phyloP scores from a whole-genome alignment of 2,113 vertebrate genomes.

The Amblyopsis rosae region DNA sequence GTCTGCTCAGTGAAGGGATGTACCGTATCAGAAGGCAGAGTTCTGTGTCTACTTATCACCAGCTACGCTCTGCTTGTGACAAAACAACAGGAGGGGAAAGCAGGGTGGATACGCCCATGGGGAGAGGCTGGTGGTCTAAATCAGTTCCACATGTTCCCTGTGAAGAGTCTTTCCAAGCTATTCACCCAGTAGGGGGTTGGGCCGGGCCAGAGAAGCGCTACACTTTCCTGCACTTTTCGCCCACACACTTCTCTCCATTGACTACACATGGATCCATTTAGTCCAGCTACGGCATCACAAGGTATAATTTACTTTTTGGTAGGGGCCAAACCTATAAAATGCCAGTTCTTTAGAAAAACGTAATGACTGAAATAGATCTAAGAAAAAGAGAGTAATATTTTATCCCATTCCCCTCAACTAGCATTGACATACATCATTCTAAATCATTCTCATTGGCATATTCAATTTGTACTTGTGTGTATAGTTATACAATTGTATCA shows the following conservation, averaged over 20 bases:
- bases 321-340: slow-evolving; percentile 35
- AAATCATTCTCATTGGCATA: neutral
- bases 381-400: slow-evolving; percentile 20
- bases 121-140: slow-evolving; percentile 73
- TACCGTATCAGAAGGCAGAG: slow-evolving; percentile 32
- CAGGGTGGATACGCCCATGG: slow-evolving; percentile 67
- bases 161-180: slow-evolving; percentile 54
- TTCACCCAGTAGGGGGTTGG: slow-evolving; percentile 27
- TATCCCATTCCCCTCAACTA: slow-evolving; percentile 11
- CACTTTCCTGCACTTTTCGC: slow-evolving; percentile 67
- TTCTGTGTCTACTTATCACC: slow-evolving; percentile 63
- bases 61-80: slow-evolving; percentile 54
- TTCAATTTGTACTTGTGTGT: slow-evolving; percentile 2
- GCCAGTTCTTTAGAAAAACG: slow-evolving; percentile 32
- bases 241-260: slow-evolving; percentile 54
- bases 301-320: slow-evolving; percentile 55
- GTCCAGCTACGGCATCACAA: slow-evolving; percentile 49
- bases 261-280: slow-evolving; percentile 71
- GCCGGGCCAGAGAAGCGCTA: slow-evolving; percentile 8
- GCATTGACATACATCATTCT: slow-evolving; percentile 2
- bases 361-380: slow-evolving; percentile 39
- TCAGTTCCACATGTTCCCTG: slow-evolving; percentile 76
- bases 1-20: slow-evolving; percentile 1
- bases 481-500: neutral
- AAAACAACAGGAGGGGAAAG: slow-evolving; percentile 60